Percentiles rank a stretch among this genome's conserved stretches.
Evolutionary conservation across 2,888 invertebrate species (phyloP).

Genomic region (Cerastoderma edule): DNA sequence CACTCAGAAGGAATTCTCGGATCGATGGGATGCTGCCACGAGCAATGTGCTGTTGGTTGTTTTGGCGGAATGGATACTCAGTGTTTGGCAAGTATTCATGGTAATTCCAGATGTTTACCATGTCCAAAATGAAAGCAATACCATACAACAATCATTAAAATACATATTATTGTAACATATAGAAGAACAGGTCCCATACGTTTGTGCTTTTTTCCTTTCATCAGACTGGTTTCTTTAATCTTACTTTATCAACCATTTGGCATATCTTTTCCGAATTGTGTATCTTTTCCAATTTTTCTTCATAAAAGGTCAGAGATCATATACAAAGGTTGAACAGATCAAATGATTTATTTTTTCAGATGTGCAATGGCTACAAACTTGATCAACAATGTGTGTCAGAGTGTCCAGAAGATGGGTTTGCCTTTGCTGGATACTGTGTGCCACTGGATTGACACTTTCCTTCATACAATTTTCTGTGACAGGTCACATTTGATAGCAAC

Average conservation of each 20-base stretch:
- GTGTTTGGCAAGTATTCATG: conserved; percentile 62
- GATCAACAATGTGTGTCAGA: conserved; percentile 63
- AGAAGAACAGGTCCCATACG: no score
- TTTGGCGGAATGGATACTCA: conserved; percentile 35
- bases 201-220: conserved; percentile 13
- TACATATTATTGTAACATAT: no score
- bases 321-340: no score
- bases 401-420: conserved; percentile 66
- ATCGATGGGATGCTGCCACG: conserved; percentile 95
- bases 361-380: conserved; percentile 70
- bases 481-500: no score
- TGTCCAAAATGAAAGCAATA: not conserved
- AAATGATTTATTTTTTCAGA: no score
- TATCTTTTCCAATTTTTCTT: no score
- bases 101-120: not conserved
- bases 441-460: no score
- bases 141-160: no score
- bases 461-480: no score
- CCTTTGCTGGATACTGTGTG: conserved; percentile 63
- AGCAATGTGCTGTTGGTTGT: conserved; percentile 98
- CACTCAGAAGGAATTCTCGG: conserved; percentile 57
- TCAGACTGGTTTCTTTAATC: not conserved
- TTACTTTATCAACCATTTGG: no score
- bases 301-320: no score
- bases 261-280: no score